Base-by-base conservation (phyloP, 2,888 invertebrate genomes). In the Eilema caniola region DNA sequence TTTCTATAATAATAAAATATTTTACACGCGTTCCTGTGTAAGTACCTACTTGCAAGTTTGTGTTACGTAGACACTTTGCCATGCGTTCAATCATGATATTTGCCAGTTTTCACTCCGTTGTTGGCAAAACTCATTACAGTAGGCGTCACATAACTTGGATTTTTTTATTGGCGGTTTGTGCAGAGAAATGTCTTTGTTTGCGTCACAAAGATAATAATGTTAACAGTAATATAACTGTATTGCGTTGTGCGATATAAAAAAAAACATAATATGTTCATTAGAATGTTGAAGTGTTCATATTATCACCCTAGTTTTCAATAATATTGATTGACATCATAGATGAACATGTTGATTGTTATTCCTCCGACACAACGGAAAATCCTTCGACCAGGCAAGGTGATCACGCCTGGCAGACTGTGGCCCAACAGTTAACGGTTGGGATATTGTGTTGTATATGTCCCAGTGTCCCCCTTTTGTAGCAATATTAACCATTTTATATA, bases 1-100 rank as follows among this genome's bases (percentile, higher is more conserved):
- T 76, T 72, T 70, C 61, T 56, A 72, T 70, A 73, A 67, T 68
- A 73, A 67, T 73, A 73, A 65, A 80, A 71, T 16, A 33, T 5
- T 70, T 73, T 71, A 37, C 76, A 65, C 11, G 33, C 10, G 23
- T 20, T 16, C 24, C 59, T 59, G 25, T 59, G 8, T 24, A 14
- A n/a, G 10, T n/a, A n/a, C n/a, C 8, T 56, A 56, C 67, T 16
- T 23, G 60, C n/a, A n/a, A 20, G 28, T 47, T 3, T 53, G 28
- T 1, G n/a, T 60, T 61, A 61, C 28, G 31, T 33, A 31, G 31
- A 31, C 16, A 24, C n/a, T 70, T 57, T 62, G 71, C 16, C 20
- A 47, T 7, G 47, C 20, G 56, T 23, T 65, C 23, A 31, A 41
- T 28, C 8, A n/a, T 28, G 63, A 47, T 37, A 25, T 53, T 47